Evolutionary conservation across 1,140 invertebrate species (phyloP).

Genomic region (Dinoponera quadriceps): DNA sequence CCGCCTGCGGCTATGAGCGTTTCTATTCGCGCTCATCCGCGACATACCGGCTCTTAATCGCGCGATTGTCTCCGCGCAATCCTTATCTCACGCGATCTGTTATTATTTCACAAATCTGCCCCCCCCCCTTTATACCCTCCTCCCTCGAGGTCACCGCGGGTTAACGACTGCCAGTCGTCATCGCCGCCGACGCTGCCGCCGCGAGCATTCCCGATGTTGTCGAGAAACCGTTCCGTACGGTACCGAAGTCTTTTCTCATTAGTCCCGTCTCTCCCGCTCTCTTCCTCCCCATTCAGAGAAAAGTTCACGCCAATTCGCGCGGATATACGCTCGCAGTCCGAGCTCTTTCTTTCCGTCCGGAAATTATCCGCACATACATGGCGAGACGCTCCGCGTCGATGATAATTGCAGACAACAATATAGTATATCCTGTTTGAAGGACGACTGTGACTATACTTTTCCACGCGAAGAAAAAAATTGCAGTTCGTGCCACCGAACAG

Average conservation of each 20-base stretch:
- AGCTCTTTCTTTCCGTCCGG: background rate
- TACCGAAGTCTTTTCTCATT: conserved; percentile 57
- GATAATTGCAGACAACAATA: background rate
- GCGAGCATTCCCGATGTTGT: conserved; percentile 23
- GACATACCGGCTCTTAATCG: conserved; percentile 28
- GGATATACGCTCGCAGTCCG: background rate
- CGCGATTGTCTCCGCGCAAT: conserved; percentile 33
- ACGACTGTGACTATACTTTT: too few relatives aligned
- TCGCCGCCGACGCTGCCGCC: background rate
- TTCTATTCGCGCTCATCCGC: conserved; percentile 4
- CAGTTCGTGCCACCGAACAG: too few relatives aligned
- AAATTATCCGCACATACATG: background rate
- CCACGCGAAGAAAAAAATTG: too few relatives aligned
- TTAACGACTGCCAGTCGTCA: conserved; percentile 51
- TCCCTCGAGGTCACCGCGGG: conserved; percentile 40
- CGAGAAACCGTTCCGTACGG: conserved; percentile 59
- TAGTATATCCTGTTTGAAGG: too few relatives aligned
- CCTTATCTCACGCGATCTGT: conserved; percentile 33
- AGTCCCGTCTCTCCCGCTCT: conserved; percentile 39
- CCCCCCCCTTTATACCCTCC: conserved; percentile 30
- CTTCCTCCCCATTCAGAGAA: background rate
- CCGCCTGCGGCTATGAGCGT: background rate
- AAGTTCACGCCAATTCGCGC: background rate
- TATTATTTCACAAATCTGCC: conserved; percentile 40
- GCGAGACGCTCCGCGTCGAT: background rate